A percentile compares a stretch with the other conserved stretches of the same genome.
These are phyloP conservation scores for Drosophila longiperda DNA, from an alignment of 2,888 invertebrate species.

Conservation along the genomic window DNA sequence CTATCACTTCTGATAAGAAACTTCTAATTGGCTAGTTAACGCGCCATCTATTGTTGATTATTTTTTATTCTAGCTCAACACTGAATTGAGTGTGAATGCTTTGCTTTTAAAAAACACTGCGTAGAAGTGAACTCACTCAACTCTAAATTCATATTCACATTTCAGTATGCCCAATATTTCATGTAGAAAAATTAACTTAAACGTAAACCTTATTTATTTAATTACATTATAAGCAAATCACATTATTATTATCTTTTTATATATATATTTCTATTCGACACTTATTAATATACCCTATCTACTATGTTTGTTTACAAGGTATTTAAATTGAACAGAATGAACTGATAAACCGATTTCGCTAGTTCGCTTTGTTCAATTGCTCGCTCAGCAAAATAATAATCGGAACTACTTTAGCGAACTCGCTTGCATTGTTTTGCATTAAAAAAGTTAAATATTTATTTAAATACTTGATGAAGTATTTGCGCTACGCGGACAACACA, in stretches of 20 bases:
- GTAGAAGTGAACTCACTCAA: neutral
- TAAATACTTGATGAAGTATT: slow-evolving; percentile 43
- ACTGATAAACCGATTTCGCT: slow-evolving; percentile 39
- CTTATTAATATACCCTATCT: slow-evolving; percentile 33
- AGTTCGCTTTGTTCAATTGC: slow-evolving; percentile 42
- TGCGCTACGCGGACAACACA: slow-evolving; percentile 25
- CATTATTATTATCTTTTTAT: neutral
- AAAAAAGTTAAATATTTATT: slow-evolving; percentile 10
- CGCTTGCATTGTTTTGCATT: slow-evolving; percentile 19
- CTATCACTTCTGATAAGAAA: neutral
- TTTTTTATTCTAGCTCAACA: neutral
- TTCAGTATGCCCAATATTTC: neutral
- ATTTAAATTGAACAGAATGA: slow-evolving; percentile 33
- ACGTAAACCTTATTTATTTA: neutral
- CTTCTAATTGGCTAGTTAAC: neutral
- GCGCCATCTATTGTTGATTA: neutral
- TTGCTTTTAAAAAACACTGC: neutral
- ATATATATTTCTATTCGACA: neutral
- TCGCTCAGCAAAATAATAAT: slow-evolving; percentile 27
- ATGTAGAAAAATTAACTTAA: neutral
- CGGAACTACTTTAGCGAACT: slow-evolving; percentile 34
- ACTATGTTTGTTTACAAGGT: slow-evolving; percentile 49
- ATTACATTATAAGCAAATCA: neutral
- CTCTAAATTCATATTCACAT: neutral
- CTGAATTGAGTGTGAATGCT: neutral